Percentiles rank a stretch among this genome's conserved stretches.
These are phyloP conservation scores for Siniperca undulata DNA, from an alignment of 2,797 vertebrate genomes.

Conservation along the genomic window DNA sequence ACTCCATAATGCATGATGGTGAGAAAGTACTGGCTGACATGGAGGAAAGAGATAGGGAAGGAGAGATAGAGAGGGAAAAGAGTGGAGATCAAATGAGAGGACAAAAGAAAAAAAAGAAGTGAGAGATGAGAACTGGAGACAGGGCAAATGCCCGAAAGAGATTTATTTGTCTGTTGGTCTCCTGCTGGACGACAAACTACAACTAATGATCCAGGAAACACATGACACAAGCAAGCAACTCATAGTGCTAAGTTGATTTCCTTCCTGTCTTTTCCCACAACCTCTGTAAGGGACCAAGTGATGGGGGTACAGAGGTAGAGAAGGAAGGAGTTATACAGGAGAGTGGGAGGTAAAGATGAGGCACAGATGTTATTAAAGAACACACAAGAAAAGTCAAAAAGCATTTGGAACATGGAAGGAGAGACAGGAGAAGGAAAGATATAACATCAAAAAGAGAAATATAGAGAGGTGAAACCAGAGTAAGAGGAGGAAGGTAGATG, in stretches of 20 bases:
- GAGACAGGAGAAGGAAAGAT: not conserved
- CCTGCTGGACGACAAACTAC: conserved; percentile 35
- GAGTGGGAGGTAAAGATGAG: not conserved
- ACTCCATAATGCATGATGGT: conserved; percentile 32
- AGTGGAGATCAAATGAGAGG: conserved; percentile 17
- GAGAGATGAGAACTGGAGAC: conserved; percentile 2
- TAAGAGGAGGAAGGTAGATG: not conserved
- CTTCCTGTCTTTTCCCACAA: conserved; percentile 11
- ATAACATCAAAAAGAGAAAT: conserved; percentile 1
- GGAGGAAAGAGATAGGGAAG: not conserved
- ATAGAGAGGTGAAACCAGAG: not conserved
- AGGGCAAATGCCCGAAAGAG: conserved; percentile 1
- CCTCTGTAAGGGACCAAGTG: conserved; percentile 12
- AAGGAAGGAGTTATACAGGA: not conserved
- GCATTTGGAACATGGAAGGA: not conserved
- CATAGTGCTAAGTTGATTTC: conserved; percentile 14
- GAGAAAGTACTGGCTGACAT: conserved; percentile 22
- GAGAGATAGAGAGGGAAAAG: conserved; percentile 4
- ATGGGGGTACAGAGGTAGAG: not conserved
- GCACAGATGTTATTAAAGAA: conserved; percentile 4
- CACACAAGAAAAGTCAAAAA: not conserved
- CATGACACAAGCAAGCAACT: conserved; percentile 39
- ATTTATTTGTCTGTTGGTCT: conserved; percentile 29
- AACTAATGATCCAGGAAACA: conserved; percentile 35
- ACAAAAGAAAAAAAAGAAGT: not conserved